Evolutionary conservation across 2,113 vertebrate species (phyloP).

Genomic region (Taurulus bubalis): DNA sequence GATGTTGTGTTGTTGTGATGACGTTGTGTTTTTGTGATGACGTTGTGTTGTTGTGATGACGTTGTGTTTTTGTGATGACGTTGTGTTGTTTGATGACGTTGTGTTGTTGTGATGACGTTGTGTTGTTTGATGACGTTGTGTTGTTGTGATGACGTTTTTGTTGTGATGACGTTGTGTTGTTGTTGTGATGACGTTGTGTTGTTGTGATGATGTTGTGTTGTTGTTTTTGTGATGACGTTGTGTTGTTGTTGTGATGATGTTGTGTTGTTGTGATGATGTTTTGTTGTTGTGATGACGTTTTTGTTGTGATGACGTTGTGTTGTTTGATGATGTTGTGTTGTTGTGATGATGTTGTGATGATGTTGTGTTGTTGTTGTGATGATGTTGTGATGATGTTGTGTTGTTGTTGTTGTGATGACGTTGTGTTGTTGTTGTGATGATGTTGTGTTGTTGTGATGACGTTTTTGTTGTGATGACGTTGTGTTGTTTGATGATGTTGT

Average conservation of each 20-base stretch:
- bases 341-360: background rate
- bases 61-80: background rate
- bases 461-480: no score
- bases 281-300: no score
- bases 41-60: no score
- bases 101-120: background rate
- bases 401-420: no score
- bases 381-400: no score
- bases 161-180: no score
- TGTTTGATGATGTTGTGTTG: no score
- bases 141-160: no score
- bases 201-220: background rate
- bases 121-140: background rate
- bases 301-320: background rate
- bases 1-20: background rate
- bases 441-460: background rate
- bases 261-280: background rate
- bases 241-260: no score
- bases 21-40: no score
- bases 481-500: no score
- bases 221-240: background rate
- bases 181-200: background rate
- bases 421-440: background rate
- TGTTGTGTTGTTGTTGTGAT: background rate
- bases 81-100: no score